A percentile compares a stretch with the other conserved stretches of the same genome.
Evolutionary conservation across 2,797 vertebrate species (phyloP).

Genomic region (Epinephelus malabaricus): DNA sequence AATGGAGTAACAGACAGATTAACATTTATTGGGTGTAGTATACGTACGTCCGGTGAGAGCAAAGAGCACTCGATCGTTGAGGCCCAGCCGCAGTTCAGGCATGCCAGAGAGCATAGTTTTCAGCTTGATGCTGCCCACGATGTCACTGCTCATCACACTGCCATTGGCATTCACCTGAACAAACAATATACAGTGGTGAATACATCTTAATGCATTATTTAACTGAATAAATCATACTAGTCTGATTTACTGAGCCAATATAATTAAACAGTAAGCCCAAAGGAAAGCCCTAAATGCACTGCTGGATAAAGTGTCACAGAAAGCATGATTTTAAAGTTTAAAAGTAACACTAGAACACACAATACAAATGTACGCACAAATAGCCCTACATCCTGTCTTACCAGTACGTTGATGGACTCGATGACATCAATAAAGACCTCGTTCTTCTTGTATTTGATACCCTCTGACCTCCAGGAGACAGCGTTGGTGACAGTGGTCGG

Average conservation of each 20-base stretch:
- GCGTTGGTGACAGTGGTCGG: constrained; percentile 95
- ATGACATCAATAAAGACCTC: constrained; percentile 97
- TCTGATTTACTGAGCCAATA: neutral
- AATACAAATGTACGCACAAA: neutral
- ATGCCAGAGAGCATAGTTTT: constrained; percentile 96
- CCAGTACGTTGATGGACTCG: constrained; percentile 94
- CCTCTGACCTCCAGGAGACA: constrained; percentile 96
- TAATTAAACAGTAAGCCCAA: neutral
- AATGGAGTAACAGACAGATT: neutral
- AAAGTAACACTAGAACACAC: neutral
- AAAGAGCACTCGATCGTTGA: constrained; percentile 95
- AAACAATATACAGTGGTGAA: neutral
- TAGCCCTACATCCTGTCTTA: constrained; percentile 70
- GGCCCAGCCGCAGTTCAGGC: constrained; percentile 94
- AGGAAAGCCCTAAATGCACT: too few relatives aligned
- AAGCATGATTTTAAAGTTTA: too few relatives aligned
- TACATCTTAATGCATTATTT: neutral
- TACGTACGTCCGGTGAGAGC: constrained; percentile 92
- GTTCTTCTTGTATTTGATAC: constrained; percentile 96
- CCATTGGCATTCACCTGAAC: constrained; percentile 92
- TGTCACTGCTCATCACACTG: constrained; percentile 95
- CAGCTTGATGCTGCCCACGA: constrained; percentile 93
- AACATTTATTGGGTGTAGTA: too few relatives aligned
- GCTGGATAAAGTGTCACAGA: too few relatives aligned
- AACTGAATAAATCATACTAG: neutral